Evolutionary conservation across 1,140 invertebrate genomes (phyloP), one percentile per base, ranked within the genome.

Genomic region (Steinernema khuongi): DNA sequence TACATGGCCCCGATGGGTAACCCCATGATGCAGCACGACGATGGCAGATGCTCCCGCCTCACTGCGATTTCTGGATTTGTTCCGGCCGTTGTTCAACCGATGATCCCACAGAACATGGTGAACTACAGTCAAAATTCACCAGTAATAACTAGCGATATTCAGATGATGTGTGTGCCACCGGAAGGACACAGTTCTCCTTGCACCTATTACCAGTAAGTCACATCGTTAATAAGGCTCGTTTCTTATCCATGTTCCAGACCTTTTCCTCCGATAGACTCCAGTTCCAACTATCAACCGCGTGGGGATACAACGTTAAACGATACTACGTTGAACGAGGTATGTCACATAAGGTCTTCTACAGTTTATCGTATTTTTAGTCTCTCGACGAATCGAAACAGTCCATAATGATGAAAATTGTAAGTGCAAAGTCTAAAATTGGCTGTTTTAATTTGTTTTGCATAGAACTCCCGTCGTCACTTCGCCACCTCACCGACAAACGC

Each of bases 271-370:
- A 41, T 41, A 7, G 36, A 41, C n/a, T 22, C 50, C 26, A 7
- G 26, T 2, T 60, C 50, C 7, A 60, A 60, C 22, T 60, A n/a
- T 26, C 50, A 60, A 60, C 36, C 36, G n/a, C 36, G n/a, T 11
- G n/a, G 7, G n/a, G n/a, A n/a, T n/a, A 41, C n/a, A n/a, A n/a
- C 36, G n/a, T 11, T 41, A n/a, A 41, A 11, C 7, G 50, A 60
- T 11, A n/a, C 50, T n/a, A 60, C 50, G 50, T 22, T 60, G 50
- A 60, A 60, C 50, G 50, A 60, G 50, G 50, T 60, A 26, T 60
- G 11, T 60, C 50, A 7, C 4, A 7, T 60, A 4, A 26, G 7
- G 22, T 26, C 19, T 17, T 17, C 19, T 60, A 60, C 14, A 26
- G 22, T 22, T 60, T 14, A 60, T 60, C 4, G 14, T 60, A 41